Percentiles rank a stretch among this genome's conserved stretches.
Evolutionary conservation across 2,888 invertebrate species (phyloP).

Genomic region (Agonum fuliginosum): DNA sequence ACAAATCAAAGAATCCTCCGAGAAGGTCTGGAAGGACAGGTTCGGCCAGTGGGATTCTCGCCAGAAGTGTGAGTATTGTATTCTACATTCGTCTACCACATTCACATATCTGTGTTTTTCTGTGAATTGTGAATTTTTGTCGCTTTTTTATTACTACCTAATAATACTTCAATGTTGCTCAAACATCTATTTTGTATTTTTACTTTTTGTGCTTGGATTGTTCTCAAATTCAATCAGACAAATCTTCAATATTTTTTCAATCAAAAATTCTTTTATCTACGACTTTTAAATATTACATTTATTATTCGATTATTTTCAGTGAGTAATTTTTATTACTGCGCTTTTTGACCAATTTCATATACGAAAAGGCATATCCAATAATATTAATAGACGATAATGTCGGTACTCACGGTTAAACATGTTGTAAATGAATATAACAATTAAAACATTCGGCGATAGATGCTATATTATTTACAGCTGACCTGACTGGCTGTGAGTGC

Average conservation of each 20-base stretch:
- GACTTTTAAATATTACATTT: too few species aligned
- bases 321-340: too few species aligned
- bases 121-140: conserved; percentile 54
- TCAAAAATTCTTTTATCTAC: too few species aligned
- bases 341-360: too few species aligned
- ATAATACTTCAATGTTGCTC: conserved; percentile 36
- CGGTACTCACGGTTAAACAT: too few species aligned
- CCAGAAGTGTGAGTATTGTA: conserved; percentile 85
- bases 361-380: too few species aligned
- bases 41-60: conserved; percentile 91
- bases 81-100: conserved; percentile 8
- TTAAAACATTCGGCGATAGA: too few species aligned
- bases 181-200: conserved; percentile 35
- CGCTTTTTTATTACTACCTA: conserved; percentile 39
- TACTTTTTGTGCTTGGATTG: conserved; percentile 5
- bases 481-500: too few species aligned
- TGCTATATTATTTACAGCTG: too few species aligned
- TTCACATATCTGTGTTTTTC: conserved; percentile 39
- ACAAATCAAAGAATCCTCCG: conserved; percentile 86
- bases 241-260: conserved; percentile 49
- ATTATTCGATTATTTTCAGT: too few species aligned
- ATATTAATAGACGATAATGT: too few species aligned
- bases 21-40: conserved; percentile 92
- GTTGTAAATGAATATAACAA: too few species aligned
- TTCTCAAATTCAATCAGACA: conserved; percentile 37